phyloP scores from a whole-genome alignment of 2,888 invertebrate genomes.

The Cephonodes hylas region DNA sequence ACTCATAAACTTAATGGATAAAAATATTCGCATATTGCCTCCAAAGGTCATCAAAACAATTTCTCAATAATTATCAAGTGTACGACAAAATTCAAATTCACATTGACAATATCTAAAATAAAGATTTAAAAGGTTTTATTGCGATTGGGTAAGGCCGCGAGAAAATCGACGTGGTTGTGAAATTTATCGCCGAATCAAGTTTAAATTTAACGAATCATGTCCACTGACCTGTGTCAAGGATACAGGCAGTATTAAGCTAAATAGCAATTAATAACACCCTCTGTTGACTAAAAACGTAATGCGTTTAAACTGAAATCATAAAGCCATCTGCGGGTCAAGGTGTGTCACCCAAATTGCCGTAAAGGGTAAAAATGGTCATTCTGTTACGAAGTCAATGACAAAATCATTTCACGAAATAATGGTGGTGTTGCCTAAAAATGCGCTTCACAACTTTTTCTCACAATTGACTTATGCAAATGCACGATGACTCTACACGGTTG shows the following conservation, averaged over 20 bases:
- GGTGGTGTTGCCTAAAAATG: not conserved
- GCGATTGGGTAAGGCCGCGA: constrained; percentile 7
- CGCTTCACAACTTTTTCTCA: not conserved
- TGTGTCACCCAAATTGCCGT: constrained; percentile 19
- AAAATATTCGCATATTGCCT: not conserved
- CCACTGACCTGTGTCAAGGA: constrained; percentile 31
- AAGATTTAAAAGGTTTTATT: not conserved
- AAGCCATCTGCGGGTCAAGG: constrained; percentile 36
- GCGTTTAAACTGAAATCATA: constrained; percentile 30
- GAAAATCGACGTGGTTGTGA: constrained; percentile 13
- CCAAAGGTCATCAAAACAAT: not conserved
- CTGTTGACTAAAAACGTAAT: constrained; percentile 23
- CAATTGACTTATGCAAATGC: not conserved
- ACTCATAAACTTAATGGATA: not conserved
- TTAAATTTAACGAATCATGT: constrained; percentile 14
- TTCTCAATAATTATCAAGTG: not conserved
- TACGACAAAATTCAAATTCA: constrained; percentile 4
- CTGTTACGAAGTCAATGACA: constrained; percentile 25
- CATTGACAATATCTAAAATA: not conserved
- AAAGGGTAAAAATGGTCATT: constrained; percentile 17
- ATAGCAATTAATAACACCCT: constrained; percentile 23
- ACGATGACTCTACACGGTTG: not conserved
- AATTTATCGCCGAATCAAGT: constrained; percentile 11
- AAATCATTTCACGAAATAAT: not conserved
- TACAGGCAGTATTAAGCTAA: constrained; percentile 27